Base-by-base conservation (phyloP, 2,113 vertebrate genomes). In the Gavialis gangeticus region DNA sequence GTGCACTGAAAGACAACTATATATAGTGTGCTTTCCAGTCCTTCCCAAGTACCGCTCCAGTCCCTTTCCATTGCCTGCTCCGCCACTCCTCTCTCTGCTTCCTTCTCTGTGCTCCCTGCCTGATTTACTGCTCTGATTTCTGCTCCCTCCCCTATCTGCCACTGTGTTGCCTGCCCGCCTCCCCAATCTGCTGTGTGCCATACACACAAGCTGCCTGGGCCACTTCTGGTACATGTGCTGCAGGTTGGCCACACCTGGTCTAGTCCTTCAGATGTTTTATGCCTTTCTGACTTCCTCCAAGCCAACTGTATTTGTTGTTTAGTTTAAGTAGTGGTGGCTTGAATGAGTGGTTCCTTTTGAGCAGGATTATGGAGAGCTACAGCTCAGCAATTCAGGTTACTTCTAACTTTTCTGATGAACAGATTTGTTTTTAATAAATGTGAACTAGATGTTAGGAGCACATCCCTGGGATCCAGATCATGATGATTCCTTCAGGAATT, bases 271-370 rank as follows among this genome's bases (percentile, higher is more conserved):
- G 30, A 71, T 71, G 67, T 73, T 22, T 73, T 46, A 46, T 46
- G 34, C 24, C 22, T 71, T 28, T 22, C 18, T 73, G 19, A 11
- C 46, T 73, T 21, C 34, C 69, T 25, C 69, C 34, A 73, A 37
- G 69, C 34, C 24, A 73, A 24, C 24, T 46, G 34, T 73, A 24
- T 22, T 34, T 46, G 21, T 46, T 34, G 46, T 73, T 37, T 28
- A 0, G 0, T 54, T 85, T 25, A 0, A 1, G 1, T 7, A 0
- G 1, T 15, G 22, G 19, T 2, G 54, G 27, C 24, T 83, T 5
- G 2, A 46, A 17, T 21, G 15, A 78, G 18, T 8, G 10, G 17
- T 0, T 0, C 1, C 85, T 64, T 30, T 81, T 64, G 24, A 22
- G 4, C 63, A 57, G 21, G 14, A 24, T 16, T 4, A 2, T 24